A percentile compares a stretch with the other conserved stretches of the same genome.
Evolutionary conservation across 2,888 invertebrate species (phyloP).

Genomic region (Brachycybe producta): DNA sequence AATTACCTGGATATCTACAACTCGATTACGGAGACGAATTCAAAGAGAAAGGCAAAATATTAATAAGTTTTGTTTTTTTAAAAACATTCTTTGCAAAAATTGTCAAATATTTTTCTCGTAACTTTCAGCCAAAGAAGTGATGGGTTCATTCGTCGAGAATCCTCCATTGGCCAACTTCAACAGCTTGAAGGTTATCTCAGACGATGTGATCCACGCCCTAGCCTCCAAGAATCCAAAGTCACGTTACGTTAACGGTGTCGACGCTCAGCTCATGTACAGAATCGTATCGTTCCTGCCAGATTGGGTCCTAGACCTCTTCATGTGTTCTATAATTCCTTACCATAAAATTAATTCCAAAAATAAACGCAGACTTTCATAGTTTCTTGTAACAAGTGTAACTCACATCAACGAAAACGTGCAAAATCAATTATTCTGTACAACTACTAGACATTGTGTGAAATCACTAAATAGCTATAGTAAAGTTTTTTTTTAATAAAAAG

Average conservation of each 20-base stretch:
- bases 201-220: slow-evolving; percentile 13
- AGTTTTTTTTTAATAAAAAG: no score
- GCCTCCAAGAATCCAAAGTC: slow-evolving; percentile 5
- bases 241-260: slow-evolving; percentile 16
- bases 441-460: no score
- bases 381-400: no score
- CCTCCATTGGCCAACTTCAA: slow-evolving; percentile 9
- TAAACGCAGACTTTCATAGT: no score
- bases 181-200: neutral
- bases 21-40: slow-evolving; percentile 11
- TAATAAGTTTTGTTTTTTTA: neutral
- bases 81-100: neutral
- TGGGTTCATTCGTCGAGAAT: neutral
- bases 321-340: slow-evolving; percentile 12
- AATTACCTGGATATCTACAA: neutral
- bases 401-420: no score
- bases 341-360: no score
- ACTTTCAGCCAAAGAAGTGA: slow-evolving; percentile 4
- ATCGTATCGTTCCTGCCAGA: slow-evolving; percentile 10
- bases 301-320: slow-evolving; percentile 13
- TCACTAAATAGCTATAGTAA: no score
- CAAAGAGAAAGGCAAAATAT: slow-evolving; percentile 13
- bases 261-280: slow-evolving; percentile 9
- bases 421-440: no score
- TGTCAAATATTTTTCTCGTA: neutral